These are phyloP conservation scores for Hemicentrotus pulcherrimus DNA, from an alignment of 35 echinoderm and acorn worm species.

Conservation along the genomic window DNA sequence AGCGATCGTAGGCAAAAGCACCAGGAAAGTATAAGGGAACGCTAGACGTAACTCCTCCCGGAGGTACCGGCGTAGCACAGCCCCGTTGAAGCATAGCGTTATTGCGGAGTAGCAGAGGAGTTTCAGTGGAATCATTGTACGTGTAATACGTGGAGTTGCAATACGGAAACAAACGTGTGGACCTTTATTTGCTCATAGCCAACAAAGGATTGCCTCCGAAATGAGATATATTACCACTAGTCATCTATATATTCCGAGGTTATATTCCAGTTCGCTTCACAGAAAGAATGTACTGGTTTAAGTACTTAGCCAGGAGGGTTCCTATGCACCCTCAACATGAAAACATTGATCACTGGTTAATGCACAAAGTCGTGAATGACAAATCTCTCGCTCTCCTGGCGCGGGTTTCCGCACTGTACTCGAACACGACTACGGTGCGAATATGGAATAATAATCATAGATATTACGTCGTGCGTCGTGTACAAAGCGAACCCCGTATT, in stretches of 20 bases:
- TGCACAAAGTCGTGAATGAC: not conserved
- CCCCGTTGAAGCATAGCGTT: constrained; percentile 81
- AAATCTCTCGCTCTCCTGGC: not conserved
- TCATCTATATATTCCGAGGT: not conserved
- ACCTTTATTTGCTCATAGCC: not conserved
- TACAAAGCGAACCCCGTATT: not conserved
- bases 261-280: not conserved
- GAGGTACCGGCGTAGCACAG: constrained; percentile 75
- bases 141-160: not conserved
- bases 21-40: constrained; percentile 74
- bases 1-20: constrained; percentile 75
- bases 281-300: not conserved
- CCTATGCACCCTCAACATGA: not conserved
- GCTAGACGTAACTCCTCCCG: constrained; percentile 70
- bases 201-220: not conserved
- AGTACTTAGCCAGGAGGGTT: too few relatives aligned
- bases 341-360: not conserved
- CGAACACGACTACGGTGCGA: not conserved
- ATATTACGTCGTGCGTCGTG: not conserved
- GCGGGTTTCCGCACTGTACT: not conserved
- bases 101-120: constrained; percentile 81
- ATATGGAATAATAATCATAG: not conserved
- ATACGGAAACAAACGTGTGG: not conserved
- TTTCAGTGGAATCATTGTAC: constrained; percentile 70
- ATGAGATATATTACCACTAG: not conserved